Evolutionary conservation across 1,140 invertebrate species (phyloP).

Genomic region (Helicorthomorpha holstii): DNA sequence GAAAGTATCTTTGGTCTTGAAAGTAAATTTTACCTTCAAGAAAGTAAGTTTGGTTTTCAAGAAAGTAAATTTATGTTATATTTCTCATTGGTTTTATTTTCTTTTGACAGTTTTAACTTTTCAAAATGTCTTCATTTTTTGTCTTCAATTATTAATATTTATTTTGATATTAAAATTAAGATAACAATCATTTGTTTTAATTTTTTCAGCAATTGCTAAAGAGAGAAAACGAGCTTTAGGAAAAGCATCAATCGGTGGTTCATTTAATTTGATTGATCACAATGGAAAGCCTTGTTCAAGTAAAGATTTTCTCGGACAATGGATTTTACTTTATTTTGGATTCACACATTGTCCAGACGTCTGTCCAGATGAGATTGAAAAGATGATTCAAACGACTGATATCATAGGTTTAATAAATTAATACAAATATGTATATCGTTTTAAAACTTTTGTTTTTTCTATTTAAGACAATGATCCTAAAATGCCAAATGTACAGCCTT

Average conservation of each 20-base stretch:
- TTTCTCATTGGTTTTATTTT: no score
- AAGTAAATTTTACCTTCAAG: no score
- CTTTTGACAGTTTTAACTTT: neutral
- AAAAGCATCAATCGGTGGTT: constrained; percentile 82
- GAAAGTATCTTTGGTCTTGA: no score
- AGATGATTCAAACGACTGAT: constrained; percentile 67
- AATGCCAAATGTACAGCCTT: constrained; percentile 49
- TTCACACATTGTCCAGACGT: constrained; percentile 99
- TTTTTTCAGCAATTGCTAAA: constrained; percentile 31
- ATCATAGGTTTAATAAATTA: constrained; percentile 72
- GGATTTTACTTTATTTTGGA: constrained; percentile 95
- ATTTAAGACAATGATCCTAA: constrained; percentile 39
- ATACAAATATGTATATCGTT: no score
- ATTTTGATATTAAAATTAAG: no score
- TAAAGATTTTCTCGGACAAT: constrained; percentile 81
- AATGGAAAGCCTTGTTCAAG: constrained; percentile 62
- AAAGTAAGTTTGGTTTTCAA: no score
- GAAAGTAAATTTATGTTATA: no score
- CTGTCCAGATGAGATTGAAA: constrained; percentile 98
- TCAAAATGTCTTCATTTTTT: no score
- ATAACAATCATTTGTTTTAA: no score
- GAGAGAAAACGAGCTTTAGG: constrained; percentile 66
- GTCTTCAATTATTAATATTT: neutral
- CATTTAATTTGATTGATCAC: constrained; percentile 74
- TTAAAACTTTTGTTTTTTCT: no score